A percentile compares a stretch with the other conserved stretches of the same genome.
Evolutionary conservation across 2,797 vertebrate genomes (phyloP).

Genomic region (Muscicapa striata): DNA sequence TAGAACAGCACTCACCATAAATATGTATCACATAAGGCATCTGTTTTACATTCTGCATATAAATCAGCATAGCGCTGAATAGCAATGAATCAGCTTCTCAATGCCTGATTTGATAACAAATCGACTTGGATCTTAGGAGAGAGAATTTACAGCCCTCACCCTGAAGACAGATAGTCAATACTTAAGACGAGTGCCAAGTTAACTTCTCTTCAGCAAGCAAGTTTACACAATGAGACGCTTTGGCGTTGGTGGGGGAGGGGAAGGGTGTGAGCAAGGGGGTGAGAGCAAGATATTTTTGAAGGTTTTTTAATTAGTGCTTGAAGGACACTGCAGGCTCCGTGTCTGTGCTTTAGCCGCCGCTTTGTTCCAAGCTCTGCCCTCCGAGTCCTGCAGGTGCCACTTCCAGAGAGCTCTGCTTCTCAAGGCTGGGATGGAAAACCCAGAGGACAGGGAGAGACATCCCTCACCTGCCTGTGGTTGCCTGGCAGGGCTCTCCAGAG

Average conservation of each 20-base stretch:
- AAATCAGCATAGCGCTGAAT: slow-evolving; percentile 99
- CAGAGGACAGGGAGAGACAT: background rate
- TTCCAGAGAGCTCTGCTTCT: background rate
- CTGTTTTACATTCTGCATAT: slow-evolving; percentile 99
- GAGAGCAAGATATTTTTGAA: slow-evolving; percentile 30
- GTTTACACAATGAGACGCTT: slow-evolving; percentile 75
- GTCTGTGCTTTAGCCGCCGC: background rate
- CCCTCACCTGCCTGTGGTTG: slow-evolving; percentile 32
- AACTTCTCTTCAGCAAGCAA: slow-evolving; percentile 81
- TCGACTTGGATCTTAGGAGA: slow-evolving; percentile 98
- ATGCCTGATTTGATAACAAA: slow-evolving; percentile 99
- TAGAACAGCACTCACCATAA: slow-evolving; percentile 99
- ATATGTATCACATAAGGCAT: slow-evolving; percentile 99
- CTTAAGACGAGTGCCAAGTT: slow-evolving; percentile 84
- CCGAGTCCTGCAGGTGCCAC: background rate
- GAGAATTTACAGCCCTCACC: slow-evolving; percentile 95
- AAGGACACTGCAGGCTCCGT: slow-evolving; percentile 18
- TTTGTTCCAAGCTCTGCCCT: slow-evolving; percentile 10
- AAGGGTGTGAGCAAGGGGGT: slow-evolving; percentile 42
- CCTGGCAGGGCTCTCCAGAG: background rate
- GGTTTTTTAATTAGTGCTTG: slow-evolving; percentile 43
- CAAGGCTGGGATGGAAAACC: background rate
- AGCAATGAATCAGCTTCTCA: slow-evolving; percentile 99
- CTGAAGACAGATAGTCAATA: slow-evolving; percentile 84
- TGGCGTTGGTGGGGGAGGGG: background rate